Evolutionary conservation across 2,888 invertebrate genomes (phyloP).

Genomic region (Cheilosia impressa): DNA sequence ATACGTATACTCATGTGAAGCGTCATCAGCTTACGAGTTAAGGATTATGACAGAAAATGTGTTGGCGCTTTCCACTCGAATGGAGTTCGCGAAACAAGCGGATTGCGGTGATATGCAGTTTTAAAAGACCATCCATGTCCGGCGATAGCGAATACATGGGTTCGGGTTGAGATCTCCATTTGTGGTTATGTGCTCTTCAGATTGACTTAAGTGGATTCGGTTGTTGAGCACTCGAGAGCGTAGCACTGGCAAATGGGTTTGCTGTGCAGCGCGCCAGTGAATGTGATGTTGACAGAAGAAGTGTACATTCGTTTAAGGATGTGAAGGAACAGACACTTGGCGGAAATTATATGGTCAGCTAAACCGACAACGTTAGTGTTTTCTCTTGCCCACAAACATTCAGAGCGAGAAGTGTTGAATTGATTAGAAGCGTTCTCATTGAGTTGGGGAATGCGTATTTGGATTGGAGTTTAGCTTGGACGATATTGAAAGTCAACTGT

Average conservation of each 20-base stretch:
- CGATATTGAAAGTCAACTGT: constrained; percentile 9
- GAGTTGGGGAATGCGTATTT: constrained; percentile 26
- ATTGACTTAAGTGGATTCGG: constrained; percentile 54
- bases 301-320: constrained; percentile 30
- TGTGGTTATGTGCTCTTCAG: constrained; percentile 29
- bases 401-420: constrained; percentile 5
- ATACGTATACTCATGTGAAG: not conserved
- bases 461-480: not conserved
- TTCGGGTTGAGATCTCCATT: constrained; percentile 51
- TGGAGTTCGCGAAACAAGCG: constrained; percentile 56
- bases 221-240: constrained; percentile 57
- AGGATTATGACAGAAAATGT: constrained; percentile 64
- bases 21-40: constrained; percentile 28
- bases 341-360: constrained; percentile 43
- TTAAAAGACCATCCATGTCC: constrained; percentile 29
- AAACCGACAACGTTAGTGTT: constrained; percentile 9
- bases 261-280: constrained; percentile 19
- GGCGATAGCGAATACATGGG: no score
- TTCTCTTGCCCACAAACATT: constrained; percentile 8
- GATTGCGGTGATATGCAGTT: constrained; percentile 58
- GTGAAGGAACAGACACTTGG: constrained; percentile 29
- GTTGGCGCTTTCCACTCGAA: constrained; percentile 60
- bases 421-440: constrained; percentile 26
- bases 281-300: constrained; percentile 53
- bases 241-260: constrained; percentile 26